A percentile compares a stretch with the other conserved stretches of the same genome.
phyloP scores from a whole-genome alignment of 2,797 vertebrate genomes.

The Urophycis tenuis region DNA sequence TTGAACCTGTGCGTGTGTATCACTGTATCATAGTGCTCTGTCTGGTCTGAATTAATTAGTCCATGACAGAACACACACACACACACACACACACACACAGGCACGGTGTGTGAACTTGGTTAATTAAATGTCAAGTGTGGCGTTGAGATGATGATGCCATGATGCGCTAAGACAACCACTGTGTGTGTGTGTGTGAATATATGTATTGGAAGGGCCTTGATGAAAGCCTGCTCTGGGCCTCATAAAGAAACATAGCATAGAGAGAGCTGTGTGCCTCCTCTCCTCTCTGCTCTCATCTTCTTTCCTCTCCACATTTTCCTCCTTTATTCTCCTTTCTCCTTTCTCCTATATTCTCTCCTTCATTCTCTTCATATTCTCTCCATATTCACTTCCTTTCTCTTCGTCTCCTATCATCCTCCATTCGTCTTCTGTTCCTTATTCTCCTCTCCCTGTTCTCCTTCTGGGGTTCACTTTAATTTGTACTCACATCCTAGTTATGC shows the following conservation, averaged over 20 bases:
- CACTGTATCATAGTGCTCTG: slow-evolving; percentile 45
- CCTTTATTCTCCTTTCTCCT: background rate
- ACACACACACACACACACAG: slow-evolving; percentile 15
- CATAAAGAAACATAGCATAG: background rate
- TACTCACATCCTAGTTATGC: background rate
- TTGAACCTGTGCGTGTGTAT: slow-evolving; percentile 25
- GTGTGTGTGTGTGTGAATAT: slow-evolving; percentile 22
- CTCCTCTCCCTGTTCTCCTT: background rate
- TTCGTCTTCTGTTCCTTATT: background rate
- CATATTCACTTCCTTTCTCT: background rate
- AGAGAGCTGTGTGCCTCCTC: background rate
- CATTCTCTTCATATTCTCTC: background rate
- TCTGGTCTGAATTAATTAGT: slow-evolving; percentile 54
- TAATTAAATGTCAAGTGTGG: slow-evolving; percentile 59
- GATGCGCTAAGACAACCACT: slow-evolving; percentile 50
- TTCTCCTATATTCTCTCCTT: background rate
- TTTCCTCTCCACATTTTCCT: background rate
- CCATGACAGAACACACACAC: background rate
- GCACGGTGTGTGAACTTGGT: slow-evolving; percentile 34
- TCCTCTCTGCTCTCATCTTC: background rate
- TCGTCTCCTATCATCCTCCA: background rate
- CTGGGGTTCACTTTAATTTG: background rate
- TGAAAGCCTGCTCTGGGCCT: background rate
- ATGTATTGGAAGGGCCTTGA: too few relatives aligned
- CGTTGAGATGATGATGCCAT: slow-evolving; percentile 55